Conservation (phyloP, 2,888 invertebrate species). For the Oxycera nigricornis region DNA sequence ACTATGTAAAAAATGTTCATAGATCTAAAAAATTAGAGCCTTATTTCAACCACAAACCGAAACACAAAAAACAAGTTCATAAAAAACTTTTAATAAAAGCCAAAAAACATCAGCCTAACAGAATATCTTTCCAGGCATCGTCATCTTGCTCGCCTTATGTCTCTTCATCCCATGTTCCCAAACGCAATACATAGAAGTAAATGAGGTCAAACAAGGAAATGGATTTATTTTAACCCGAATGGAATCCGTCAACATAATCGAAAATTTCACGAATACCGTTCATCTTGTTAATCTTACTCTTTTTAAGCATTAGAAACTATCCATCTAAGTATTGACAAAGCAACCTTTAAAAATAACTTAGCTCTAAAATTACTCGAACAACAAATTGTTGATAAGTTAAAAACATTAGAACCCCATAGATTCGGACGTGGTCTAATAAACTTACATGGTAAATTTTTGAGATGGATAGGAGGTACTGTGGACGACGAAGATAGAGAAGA, state of each 20-base stretch:
- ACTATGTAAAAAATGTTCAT: not conserved
- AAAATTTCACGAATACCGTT: not conserved
- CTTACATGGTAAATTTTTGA: no score
- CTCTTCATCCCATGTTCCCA: not conserved
- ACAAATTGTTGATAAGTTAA: no score
- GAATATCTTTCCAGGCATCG: not conserved
- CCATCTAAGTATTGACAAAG: not conserved
- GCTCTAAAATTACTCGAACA: not conserved
- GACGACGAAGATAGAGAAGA: no score
- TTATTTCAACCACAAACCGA: not conserved
- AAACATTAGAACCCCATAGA: no score
- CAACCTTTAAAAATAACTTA: not conserved
- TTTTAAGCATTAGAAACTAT: not conserved
- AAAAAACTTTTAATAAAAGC: not conserved
- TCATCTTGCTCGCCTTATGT: no score
- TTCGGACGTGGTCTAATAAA: no score
- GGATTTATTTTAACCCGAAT: not conserved
- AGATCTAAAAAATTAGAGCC: no score
- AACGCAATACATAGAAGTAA: not conserved
- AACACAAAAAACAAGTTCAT: not conserved
- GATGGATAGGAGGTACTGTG: no score
- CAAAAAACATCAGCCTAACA: not conserved
- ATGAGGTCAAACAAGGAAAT: not conserved
- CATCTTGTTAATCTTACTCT: not conserved
- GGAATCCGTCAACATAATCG: not conserved